Evolutionary conservation across 2,797 vertebrate genomes (phyloP), one percentile per base, ranked within the genome.

Genomic region (Hoplostethus mediterraneus): DNA sequence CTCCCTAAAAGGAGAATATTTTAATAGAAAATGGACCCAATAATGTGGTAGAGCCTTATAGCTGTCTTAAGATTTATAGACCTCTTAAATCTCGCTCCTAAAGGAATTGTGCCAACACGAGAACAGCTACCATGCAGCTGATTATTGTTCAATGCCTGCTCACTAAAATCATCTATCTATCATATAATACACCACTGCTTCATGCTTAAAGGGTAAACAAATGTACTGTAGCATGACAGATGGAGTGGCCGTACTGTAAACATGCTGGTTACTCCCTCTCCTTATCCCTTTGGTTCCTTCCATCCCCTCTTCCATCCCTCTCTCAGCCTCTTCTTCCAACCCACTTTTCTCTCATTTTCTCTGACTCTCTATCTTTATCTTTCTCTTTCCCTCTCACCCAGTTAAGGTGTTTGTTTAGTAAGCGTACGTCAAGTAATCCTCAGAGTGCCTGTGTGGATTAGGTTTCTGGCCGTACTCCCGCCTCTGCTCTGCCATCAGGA

Each of bases 361-460:
- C 49, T 53, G 51, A 53, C 31, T 60, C 31, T 56, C 38, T 36
- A 1, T 25, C 47, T 71, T 59, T 49, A 56, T 73, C 54, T 55
- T 54, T 17, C 60, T 36, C 0, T 3, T 80, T 75, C 63, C 75
- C 82, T 79, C 79, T 87, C 69, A 77, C 79, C 73, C 72, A 72
- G 66, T 79, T 76, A 69, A 75, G 63, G 77, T 80, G 75, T 81
- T 89, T 84, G 83, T 88, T 87, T 83, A 74, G 80, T 81, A 49
- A 70, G 73, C 45, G 0, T 55, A 73, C 54, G 48, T 75, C 63
- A 42, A 75, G 76, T 91, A 91, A 93, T 90, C 91, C 85, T 60
- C 71, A 14, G 55, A 82, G 79, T 78, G 80, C 77, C 76, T 63
- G 86, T 40, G 62, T 81, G 83, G 88, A 92, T 92, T 92, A 91